These are phyloP conservation scores for Entomobrya proxima DNA, from an alignment of 2,888 invertebrate genomes.

Conservation along the genomic window DNA sequence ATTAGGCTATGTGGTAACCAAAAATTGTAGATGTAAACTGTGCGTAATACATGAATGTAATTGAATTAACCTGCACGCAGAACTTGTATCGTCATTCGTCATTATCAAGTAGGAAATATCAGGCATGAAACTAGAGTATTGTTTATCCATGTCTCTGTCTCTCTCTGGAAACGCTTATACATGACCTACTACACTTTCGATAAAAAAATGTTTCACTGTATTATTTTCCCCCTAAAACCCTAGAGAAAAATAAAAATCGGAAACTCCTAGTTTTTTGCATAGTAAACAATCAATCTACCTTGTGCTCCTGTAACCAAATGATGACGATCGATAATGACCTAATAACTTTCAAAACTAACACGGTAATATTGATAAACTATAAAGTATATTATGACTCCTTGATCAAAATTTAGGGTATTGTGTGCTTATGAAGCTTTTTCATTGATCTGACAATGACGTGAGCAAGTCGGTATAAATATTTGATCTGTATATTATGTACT, in stretches of 20 bases:
- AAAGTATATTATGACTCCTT: no score
- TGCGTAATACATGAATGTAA: no score
- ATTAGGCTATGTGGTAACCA: no score
- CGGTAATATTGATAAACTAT: background rate
- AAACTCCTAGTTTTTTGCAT: background rate
- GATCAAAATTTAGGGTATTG: background rate
- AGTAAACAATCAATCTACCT: background rate
- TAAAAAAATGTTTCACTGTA: no score
- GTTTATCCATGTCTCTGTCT: background rate
- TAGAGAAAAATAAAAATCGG: background rate
- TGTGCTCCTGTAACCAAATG: background rate
- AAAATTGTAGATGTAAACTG: no score
- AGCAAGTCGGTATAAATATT: no score
- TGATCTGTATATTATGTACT: no score
- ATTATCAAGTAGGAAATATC: no score
- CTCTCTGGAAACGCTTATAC: constrained; percentile 36
- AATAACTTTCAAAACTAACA: background rate
- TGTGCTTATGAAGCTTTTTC: background rate
- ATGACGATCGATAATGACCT: background rate
- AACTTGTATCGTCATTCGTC: no score
- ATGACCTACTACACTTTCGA: constrained; percentile 21
- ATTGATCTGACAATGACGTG: background rate
- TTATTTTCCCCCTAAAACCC: no score
- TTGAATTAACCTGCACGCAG: no score
- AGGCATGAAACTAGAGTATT: no score